Base-by-base conservation (phyloP, 2,797 vertebrate species). In the Cephalopachus bancanus region DNA sequence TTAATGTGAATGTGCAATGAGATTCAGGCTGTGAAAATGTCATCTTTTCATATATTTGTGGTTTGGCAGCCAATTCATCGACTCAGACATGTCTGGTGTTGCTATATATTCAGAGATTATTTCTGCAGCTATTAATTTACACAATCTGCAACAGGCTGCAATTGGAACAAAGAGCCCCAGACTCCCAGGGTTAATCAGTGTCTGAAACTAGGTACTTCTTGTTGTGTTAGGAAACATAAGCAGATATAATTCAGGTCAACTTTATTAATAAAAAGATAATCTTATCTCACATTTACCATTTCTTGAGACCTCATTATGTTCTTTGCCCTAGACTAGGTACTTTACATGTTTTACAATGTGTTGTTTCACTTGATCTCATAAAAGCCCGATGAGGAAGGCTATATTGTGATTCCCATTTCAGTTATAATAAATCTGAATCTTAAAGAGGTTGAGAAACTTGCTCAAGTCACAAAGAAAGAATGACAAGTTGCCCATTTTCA, bases 321-420 rank as follows among this genome's bases (percentile, higher is more conserved):
- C 30, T 67, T 75, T 84, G 10, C 17, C 55, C 8, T 60, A 19
- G 51, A 86, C 20, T 85, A 81, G 81, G 26, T 74, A 83, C 3
- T 83, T 78, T 33, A 60, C 9, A 10, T 44, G 16, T 37, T 69
- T 94, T 60, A 26, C 49, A 83, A 33, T 55, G 12, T 1, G 44
- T 74, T 75, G 10, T 80, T 89, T 96, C 75, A 62, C 72, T 91
- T 91, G 28, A 89, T 83, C 62, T 86, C 24, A 11, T 60, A 83
- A 84, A 30, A 55, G 71, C 8, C 0, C 26, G 44, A 26, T 76
- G 65, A 85, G 49, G 28, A 89, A 84, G 14, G 2, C 59, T 87
- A 26, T 79, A n/a, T 81, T 93, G 59, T 37, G 62, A 94, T 59
- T 78, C 59, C 5, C 16, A 74, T 24, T 88, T 95, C 28, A 92